Evolutionary conservation across 1,140 invertebrate species (phyloP), one percentile per base, ranked within the genome.

Genomic region (Paraescarpia echinospica): DNA sequence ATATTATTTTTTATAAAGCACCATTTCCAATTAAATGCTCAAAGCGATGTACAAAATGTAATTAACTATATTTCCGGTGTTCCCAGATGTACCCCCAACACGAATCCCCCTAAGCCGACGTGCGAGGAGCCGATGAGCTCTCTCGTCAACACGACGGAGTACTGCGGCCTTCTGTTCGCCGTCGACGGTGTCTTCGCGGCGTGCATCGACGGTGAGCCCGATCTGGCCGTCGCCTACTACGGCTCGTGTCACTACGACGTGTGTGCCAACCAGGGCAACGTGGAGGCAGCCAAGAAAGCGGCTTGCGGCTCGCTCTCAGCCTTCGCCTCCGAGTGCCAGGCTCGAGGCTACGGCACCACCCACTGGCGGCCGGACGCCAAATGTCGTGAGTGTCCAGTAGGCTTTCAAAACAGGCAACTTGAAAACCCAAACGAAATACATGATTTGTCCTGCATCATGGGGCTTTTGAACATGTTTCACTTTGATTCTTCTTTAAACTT

Each of bases 241-340:
- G 59, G 59, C 59, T 27, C 27, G 27, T 77, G 59, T 5, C 59
- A 77, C 12, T 91, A 48, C 41, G 91, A 91, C n/a, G 91, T 91
- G 9, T 91, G 91, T 48, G 91, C 91, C 91, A 91, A 48, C 35
- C 34, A 91, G 48, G 91, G 91, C 34, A 59, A 91, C 33, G 9
- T 91, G 91, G n/a, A 9, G 2, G 91, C 14, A 1, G 48, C 48
- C 33, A 91, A 91, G 41, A 48, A 48, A n/a, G 91, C 91, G 34
- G 91, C 91, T 6, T 91, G 91, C 41, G 91, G 91, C 33, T 35
- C 41, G 33, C 91, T 91, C 12, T 31, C 2, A 6, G 41, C 91
- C 12, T 33, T 91, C 34, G 91, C 91, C 41, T 35, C 48, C 14
- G 34, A 91, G 33, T 91, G 91, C n/a, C 34, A 35, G 33, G 33